These are phyloP conservation scores for Pachyrhynchus sulphureomaculatus DNA, from an alignment of 1,140 invertebrate genomes.

Conservation along the genomic window DNA sequence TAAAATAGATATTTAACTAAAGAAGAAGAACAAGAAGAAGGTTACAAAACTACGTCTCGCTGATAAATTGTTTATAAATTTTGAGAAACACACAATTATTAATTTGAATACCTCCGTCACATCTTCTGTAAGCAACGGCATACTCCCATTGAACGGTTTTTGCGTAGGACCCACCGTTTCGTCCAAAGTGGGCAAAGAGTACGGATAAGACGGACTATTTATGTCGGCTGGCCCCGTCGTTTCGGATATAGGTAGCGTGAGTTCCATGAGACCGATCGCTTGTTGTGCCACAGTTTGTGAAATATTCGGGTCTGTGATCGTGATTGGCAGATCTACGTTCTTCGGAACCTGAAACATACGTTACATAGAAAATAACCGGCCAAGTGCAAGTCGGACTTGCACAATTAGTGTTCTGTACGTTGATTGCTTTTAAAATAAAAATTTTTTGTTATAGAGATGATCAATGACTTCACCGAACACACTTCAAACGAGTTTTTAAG, in stretches of 20 bases:
- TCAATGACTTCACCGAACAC: too few species aligned
- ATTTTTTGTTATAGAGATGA: too few species aligned
- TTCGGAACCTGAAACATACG: constrained; percentile 45
- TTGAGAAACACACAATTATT: too few species aligned
- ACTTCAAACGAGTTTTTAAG: too few species aligned
- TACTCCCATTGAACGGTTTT: constrained; percentile 43
- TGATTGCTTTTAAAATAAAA: too few species aligned
- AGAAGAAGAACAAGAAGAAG: too few species aligned
- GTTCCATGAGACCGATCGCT: constrained; percentile 51
- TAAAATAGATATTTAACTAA: too few species aligned
- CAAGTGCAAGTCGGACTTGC: too few species aligned
- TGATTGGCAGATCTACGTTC: constrained; percentile 57
- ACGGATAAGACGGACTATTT: constrained; percentile 45
- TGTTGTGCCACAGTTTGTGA: constrained; percentile 58
- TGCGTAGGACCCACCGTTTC: constrained; percentile 41
- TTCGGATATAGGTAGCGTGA: constrained; percentile 70
- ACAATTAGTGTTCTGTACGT: too few species aligned
- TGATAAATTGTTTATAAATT: too few species aligned
- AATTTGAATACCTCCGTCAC: constrained; percentile 30
- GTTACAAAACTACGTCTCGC: too few species aligned
- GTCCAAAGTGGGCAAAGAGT: constrained; percentile 45
- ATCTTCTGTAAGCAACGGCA: constrained; percentile 45
- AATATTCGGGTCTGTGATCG: constrained; percentile 57
- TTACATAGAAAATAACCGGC: too few species aligned
- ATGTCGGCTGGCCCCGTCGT: constrained; percentile 51